Evolutionary conservation across 2,113 vertebrate species (phyloP).

Genomic region (Azemiops feae): DNA sequence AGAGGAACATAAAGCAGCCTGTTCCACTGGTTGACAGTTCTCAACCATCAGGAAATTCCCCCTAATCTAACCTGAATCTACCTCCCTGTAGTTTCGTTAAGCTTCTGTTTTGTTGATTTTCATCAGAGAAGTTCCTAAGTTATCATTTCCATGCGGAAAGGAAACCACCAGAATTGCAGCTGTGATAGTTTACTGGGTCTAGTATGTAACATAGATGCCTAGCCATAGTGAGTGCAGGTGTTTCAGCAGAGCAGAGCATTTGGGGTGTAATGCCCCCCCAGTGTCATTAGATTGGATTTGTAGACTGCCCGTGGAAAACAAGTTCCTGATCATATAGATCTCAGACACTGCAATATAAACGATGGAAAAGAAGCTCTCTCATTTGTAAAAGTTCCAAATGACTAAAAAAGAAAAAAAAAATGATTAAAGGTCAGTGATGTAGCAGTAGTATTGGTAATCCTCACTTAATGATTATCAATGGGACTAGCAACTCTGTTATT

Average conservation of each 20-base stretch:
- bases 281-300: not conserved
- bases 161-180: conserved; percentile 10
- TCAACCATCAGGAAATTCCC: not conserved
- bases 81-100: not conserved
- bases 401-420: not conserved
- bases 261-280: not conserved
- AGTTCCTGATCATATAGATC: conserved; percentile 14
- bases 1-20: not conserved
- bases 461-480: not conserved
- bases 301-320: not conserved
- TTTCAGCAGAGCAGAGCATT: not conserved
- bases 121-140: conserved; percentile 10
- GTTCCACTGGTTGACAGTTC: not conserved
- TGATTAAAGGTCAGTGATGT: conserved; percentile 6
- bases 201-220: not conserved
- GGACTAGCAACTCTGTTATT: not conserved
- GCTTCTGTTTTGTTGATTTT: not conserved
- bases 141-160: conserved; percentile 1
- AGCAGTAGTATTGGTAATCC: not conserved
- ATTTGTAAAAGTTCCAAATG: conserved; percentile 20
- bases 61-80: not conserved
- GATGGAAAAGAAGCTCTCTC: conserved; percentile 34
- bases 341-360: not conserved
- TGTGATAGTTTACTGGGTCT: not conserved
- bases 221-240: fast-evolving